These are phyloP conservation scores for Calypte anna DNA, from an alignment of 2,113 vertebrate species.

Conservation along the genomic window DNA sequence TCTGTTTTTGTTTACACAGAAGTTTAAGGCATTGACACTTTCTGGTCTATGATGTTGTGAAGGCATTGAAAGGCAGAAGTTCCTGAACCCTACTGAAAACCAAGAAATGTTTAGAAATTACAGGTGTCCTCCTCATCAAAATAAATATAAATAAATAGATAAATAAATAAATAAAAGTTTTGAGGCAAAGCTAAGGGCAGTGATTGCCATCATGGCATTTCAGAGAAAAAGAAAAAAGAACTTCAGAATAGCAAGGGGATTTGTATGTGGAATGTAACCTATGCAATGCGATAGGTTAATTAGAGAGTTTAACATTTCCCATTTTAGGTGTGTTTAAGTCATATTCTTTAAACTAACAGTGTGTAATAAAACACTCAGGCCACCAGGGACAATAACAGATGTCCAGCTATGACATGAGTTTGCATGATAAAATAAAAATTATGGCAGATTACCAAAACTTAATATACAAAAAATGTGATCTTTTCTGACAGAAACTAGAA, in stretches of 20 bases:
- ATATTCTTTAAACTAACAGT: neutral
- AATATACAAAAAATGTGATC: neutral
- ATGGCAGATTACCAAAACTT: neutral
- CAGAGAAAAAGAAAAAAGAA: neutral
- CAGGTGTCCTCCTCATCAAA: neutral
- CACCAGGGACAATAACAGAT: neutral
- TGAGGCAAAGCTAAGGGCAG: neutral
- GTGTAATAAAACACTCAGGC: neutral
- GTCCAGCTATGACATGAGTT: neutral
- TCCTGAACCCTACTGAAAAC: neutral
- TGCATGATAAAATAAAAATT: conserved; percentile 41
- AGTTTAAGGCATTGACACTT: neutral
- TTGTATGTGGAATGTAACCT: neutral
- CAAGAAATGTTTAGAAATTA: neutral
- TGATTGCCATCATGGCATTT: neutral
- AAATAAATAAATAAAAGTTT: too few relatives aligned
- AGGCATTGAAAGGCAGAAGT: neutral
- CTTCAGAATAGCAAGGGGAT: neutral
- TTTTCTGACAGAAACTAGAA: neutral
- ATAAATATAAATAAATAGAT: too few relatives aligned
- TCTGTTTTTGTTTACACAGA: neutral
- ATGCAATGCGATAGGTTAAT: neutral
- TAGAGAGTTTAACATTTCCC: conserved; percentile 31
- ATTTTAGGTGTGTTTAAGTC: conserved; percentile 7
- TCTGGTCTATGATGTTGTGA: neutral